These are phyloP conservation scores for Ectemnius lituratus DNA, from an alignment of 2,888 invertebrate genomes.

Conservation along the genomic window DNA sequence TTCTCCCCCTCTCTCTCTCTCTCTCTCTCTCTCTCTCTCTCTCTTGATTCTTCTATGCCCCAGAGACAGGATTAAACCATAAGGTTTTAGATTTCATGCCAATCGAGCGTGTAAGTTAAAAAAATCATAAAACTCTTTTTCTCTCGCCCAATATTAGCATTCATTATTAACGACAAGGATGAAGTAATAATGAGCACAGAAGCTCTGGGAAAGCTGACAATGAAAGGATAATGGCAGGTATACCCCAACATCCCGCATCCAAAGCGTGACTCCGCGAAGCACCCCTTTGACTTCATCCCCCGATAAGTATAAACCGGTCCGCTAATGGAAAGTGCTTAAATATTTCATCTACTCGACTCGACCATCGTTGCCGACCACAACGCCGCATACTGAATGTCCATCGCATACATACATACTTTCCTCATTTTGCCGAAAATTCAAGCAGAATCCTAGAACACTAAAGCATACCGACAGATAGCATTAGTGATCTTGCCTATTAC, in stretches of 20 bases:
- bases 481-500: too few species aligned
- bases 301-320: constrained; percentile 71
- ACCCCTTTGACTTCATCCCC: constrained; percentile 73
- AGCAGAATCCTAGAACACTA: too few species aligned
- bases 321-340: constrained; percentile 75
- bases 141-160: too few species aligned
- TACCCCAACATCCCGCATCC: constrained; percentile 46
- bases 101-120: too few species aligned
- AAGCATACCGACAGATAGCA: too few species aligned
- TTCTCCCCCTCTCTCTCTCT: too few species aligned
- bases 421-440: background rate
- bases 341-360: constrained; percentile 64
- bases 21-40: too few species aligned
- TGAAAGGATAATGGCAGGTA: constrained; percentile 23
- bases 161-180: too few species aligned
- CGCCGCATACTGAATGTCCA: constrained; percentile 28
- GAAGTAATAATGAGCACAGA: too few species aligned
- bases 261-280: constrained; percentile 56
- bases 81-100: too few species aligned
- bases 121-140: too few species aligned
- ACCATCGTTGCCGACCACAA: constrained; percentile 41
- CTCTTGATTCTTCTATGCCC: background rate
- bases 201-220: background rate
- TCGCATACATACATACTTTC: background rate
- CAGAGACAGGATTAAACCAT: background rate